Evolutionary conservation across 2,797 vertebrate species (phyloP), one percentile per base, ranked within the genome.

Genomic region (Rhincodon typus): DNA sequence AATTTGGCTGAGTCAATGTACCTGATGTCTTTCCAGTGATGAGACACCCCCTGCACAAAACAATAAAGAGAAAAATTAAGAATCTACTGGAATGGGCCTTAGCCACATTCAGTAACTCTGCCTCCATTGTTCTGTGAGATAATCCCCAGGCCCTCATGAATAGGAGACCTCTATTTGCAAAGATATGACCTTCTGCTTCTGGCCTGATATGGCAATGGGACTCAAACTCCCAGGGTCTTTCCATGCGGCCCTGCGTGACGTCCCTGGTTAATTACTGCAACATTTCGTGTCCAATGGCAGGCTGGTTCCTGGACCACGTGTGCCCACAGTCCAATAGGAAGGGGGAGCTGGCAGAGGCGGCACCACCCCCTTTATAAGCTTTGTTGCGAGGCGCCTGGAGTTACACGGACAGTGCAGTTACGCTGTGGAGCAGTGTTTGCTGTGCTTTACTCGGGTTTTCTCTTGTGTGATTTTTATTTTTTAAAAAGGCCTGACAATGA

Each of bases 181-280:
- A 74, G 27, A 27, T 3, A 70, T 70, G 21, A 3, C 5, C 4
- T 27, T 6, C 69, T 70, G 4, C 4, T 70, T 70, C 21, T 27
- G 69, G 8, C 27, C 5, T 30, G 0, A 0, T 0, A 74, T 13
- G 12, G 10, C 6, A 87, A 87, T 27, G 87, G 27, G 12, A 34
- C 50, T 57, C 57, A 53, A 62, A 15, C 87, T 90, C 87, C 82
- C 82, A 84, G 38, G 25, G 0, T 25, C 19, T 21, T 46, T 84
- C 23, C 82, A 6, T 17, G 19, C 5, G 4, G 0, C 4, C 62
- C 34, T 10, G 27, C 53, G 62, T 62, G 87, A 62, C 30, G 53
- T n/a, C 15, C 2, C 62, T 15, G 19, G 62, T 93, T 93, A 67
- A 93, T 93, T 67, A 93, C 90, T 93, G 90, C 90, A 93, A 93